A percentile compares a stretch with the other conserved stretches of the same genome.
Conservation (phyloP, 2,797 vertebrate species). For the Buphagus erythrorhynchus region DNA sequence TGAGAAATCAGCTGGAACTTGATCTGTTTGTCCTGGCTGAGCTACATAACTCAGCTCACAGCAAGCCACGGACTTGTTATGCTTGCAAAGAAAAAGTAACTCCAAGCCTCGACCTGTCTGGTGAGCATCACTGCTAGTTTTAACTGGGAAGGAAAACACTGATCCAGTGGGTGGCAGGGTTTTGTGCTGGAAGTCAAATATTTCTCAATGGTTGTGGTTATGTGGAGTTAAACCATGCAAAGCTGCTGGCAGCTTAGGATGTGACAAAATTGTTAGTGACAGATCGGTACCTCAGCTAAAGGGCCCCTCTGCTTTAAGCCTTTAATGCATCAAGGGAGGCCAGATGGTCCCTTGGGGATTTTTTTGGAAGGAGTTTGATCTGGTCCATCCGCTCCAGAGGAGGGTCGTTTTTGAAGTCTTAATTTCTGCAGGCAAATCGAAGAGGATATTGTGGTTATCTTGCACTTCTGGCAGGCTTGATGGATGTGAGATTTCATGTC, state of each 20-base stretch:
- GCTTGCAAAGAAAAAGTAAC: constrained; percentile 31
- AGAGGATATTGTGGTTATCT: not conserved
- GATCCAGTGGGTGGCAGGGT: not conserved
- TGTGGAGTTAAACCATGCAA: not conserved
- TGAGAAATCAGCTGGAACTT: constrained; percentile 37
- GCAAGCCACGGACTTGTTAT: not conserved
- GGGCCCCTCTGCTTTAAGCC: not conserved
- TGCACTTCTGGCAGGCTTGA: not conserved
- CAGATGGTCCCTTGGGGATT: not conserved
- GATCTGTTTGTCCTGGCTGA: constrained; percentile 52
- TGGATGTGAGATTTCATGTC: not conserved
- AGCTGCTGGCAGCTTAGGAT: not conserved
- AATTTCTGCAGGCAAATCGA: not conserved
- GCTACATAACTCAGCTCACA: not conserved
- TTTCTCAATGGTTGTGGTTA: not conserved
- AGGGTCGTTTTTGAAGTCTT: not conserved
- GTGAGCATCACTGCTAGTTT: constrained; percentile 37
- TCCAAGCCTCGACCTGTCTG: not conserved
- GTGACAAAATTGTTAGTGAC: not conserved
- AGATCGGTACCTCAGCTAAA: not conserved
- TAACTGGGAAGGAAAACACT: constrained; percentile 6
- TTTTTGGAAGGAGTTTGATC: not conserved
- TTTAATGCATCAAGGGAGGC: not conserved
- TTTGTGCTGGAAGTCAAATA: not conserved
- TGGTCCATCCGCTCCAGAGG: not conserved